These are phyloP conservation scores for Naso thynnoides DNA, from an alignment of 2,797 vertebrate genomes.

Conservation along the genomic window DNA sequence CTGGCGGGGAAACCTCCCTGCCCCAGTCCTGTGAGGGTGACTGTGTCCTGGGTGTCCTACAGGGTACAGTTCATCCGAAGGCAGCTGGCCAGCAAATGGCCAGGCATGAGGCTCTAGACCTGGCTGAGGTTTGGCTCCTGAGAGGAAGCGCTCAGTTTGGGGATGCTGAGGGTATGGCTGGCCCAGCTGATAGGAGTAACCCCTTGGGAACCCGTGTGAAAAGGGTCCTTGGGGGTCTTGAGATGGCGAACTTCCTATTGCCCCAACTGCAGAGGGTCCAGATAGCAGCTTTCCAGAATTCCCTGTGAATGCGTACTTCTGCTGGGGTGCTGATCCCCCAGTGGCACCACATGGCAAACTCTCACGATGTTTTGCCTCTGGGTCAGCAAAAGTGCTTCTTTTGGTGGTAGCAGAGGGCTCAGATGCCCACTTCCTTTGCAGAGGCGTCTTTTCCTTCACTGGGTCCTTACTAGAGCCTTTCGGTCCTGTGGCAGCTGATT, in stretches of 20 bases:
- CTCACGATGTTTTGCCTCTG: conserved; percentile 89
- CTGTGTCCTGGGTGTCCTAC: conserved; percentile 86
- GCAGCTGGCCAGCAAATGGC: conserved; percentile 92
- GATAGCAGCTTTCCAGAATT: conserved; percentile 89
- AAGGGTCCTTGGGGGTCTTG: conserved; percentile 79
- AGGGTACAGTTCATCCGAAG: conserved; percentile 93
- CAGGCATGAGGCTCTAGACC: conserved; percentile 93
- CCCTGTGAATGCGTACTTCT: conserved; percentile 86
- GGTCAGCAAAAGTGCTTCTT: conserved; percentile 91
- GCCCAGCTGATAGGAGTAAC: conserved; percentile 91
- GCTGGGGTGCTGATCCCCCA: conserved; percentile 85
- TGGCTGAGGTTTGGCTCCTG: conserved; percentile 92
- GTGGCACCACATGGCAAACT: conserved; percentile 85
- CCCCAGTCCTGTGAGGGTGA: conserved; percentile 85
- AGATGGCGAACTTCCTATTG: conserved; percentile 70
- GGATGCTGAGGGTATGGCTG: conserved; percentile 95
- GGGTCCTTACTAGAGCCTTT: conserved; percentile 89
- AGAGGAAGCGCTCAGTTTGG: conserved; percentile 89
- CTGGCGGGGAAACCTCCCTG: conserved; percentile 89
- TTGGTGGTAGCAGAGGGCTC: conserved; percentile 91
- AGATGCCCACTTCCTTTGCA: conserved; percentile 93
- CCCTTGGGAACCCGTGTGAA: conserved; percentile 83
- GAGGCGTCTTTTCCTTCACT: conserved; percentile 90
- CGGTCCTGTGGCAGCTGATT: conserved; percentile 89
- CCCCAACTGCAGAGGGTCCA: conserved; percentile 80